Base-by-base conservation (phyloP, 2,113 vertebrate genomes). In the Platysternon megacephalum region DNA sequence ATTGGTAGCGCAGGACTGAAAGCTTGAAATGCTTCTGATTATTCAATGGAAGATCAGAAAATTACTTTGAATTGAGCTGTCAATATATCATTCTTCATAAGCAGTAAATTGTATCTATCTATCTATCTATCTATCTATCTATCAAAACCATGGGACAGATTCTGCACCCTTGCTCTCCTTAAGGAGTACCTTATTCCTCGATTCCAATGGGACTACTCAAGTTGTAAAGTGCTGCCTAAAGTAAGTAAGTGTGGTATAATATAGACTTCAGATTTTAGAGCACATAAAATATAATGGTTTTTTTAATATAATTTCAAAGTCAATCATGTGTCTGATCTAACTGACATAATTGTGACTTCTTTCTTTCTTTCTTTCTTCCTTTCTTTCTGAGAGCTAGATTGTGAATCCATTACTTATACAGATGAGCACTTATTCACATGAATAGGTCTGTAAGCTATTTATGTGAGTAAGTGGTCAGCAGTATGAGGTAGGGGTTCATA, bases 1-100 rank as follows among this genome's bases (percentile, higher is more conserved):
- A 82, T 53, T 82, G 86, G 82, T 53, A 90, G 86, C 82, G 51
- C 86, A 86, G 82, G n/a, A 51, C 89, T 84, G 82, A 56, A 87
- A 76, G 11, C 88, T 72, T 58, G 85, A 0, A 87, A 78, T 83
- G 82, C 56, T 85, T 93, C 79, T 96, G 26, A n/a, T 81, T 90
- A 32, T 93, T 93, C 93, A 82, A 74, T 85, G 86, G 94, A 88
- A 53, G 79, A 88, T 91, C n/a, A 94, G 82, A 87, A 90, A n/a
- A 88, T 9, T 29, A 51, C 83, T 87, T 81, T 58, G 68, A 72
- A 72, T 9, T 72, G n/a, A 91, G n/a, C n/a, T 81, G 86, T 81
- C 58, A 61, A 14, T 61, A 61, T 61, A 61, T 61, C 58, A 32
- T 35, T 35, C 16, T 61, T 61, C 28, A 91, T 13, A 39, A 21